Evolutionary conservation across 2,888 invertebrate genomes (phyloP).

Genomic region (Mesoligia furuncula): DNA sequence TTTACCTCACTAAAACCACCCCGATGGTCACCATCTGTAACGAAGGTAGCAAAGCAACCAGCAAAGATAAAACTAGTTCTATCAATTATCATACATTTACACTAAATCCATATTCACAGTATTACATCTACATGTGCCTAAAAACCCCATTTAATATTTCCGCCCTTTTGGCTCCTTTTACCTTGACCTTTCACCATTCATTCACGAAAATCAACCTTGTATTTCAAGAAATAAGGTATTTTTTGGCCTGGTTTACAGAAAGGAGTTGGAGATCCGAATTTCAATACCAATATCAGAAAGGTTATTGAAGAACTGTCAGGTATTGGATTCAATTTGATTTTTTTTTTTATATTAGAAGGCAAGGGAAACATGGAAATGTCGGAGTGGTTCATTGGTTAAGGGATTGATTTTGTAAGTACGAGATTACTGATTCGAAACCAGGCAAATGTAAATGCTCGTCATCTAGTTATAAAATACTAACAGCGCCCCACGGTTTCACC

Average conservation of each 20-base stretch:
- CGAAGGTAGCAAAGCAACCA: not conserved
- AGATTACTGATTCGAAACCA: not conserved
- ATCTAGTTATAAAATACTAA: not conserved
- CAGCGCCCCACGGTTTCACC: too few species aligned
- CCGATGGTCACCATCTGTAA: too few species aligned
- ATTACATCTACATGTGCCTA: conserved; percentile 22
- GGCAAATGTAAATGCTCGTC: not conserved
- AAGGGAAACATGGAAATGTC: conserved; percentile 4
- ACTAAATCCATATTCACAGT: conserved; percentile 4
- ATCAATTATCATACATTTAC: conserved; percentile 27
- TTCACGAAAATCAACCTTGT: conserved; percentile 16
- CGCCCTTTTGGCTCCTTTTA: conserved; percentile 32
- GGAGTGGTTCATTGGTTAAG: not conserved
- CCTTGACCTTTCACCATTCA: conserved; percentile 52
- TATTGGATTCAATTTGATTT: conserved; percentile 62
- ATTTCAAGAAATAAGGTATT: not conserved
- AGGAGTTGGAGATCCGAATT: conserved; percentile 46
- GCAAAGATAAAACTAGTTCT: not conserved
- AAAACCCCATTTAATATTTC: conserved; percentile 54
- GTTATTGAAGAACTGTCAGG: conserved; percentile 68
- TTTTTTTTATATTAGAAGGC: conserved; percentile 43
- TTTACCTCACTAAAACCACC: too few species aligned
- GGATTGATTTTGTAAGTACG: not conserved
- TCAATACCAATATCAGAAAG: conserved; percentile 64
- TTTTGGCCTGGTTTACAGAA: conserved; percentile 3